phyloP scores from a whole-genome alignment of 2,113 vertebrate species.

The Coryphaenoides rupestris region DNA sequence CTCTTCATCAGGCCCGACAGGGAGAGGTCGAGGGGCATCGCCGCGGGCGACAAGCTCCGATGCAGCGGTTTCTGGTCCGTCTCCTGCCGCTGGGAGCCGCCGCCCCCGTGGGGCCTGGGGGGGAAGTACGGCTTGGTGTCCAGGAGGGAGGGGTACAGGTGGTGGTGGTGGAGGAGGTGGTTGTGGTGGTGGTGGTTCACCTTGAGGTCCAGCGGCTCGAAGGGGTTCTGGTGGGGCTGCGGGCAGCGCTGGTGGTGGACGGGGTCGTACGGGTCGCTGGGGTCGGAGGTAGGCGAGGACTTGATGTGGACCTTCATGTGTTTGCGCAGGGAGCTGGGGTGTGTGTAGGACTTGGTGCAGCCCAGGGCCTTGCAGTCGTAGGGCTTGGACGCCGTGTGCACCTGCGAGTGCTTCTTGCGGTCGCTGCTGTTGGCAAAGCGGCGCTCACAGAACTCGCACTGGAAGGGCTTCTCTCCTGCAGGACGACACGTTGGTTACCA shows the following conservation, averaged over 20 bases:
- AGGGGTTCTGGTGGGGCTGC: constrained; percentile 43
- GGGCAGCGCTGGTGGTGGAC: constrained; percentile 43
- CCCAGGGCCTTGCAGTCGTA: constrained; percentile 94
- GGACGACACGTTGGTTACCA: constrained; percentile 29
- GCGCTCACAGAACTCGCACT: constrained; percentile 95
- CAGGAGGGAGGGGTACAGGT: constrained; percentile 36
- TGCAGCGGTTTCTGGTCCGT: constrained; percentile 51
- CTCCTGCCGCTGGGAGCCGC: constrained; percentile 27
- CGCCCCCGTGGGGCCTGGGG: constrained; percentile 33
- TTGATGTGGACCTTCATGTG: constrained; percentile 98
- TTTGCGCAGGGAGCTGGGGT: constrained; percentile 92
- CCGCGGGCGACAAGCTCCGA: constrained; percentile 48
- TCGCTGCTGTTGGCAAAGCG: constrained; percentile 97
- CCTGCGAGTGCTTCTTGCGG: constrained; percentile 93
- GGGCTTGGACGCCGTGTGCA: constrained; percentile 94
- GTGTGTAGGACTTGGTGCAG: constrained; percentile 96
- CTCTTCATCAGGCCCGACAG: constrained; percentile 67
- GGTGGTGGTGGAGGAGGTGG: background rate
- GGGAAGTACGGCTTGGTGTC: constrained; percentile 34
- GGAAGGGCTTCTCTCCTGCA: constrained; percentile 96
- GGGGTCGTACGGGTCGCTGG: constrained; percentile 54
- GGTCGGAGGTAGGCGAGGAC: constrained; percentile 81
- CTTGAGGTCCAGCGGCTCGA: constrained; percentile 66
- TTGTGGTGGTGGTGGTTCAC: constrained; percentile 40
- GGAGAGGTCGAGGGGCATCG: constrained; percentile 63